A percentile compares a stretch with the other conserved stretches of the same genome.
These are phyloP conservation scores for Gibbula magus DNA, from an alignment of 2,888 invertebrate species.

Conservation along the genomic window DNA sequence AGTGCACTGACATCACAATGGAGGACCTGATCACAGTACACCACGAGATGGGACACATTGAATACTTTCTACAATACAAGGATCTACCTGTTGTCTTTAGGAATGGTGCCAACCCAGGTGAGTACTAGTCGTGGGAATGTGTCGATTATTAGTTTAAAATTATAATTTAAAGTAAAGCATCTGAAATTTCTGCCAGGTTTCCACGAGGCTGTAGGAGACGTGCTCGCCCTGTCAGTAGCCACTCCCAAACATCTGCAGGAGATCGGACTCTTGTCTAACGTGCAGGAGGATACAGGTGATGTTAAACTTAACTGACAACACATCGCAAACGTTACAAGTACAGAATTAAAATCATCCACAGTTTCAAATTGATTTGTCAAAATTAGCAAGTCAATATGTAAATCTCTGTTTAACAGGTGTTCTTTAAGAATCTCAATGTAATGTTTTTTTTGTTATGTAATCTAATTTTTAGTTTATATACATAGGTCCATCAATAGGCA, in stretches of 20 bases:
- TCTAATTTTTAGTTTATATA: no score
- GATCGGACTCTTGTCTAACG: slow-evolving; percentile 44
- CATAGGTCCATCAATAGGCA: no score
- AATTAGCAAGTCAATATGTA: no score
- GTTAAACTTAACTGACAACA: no score
- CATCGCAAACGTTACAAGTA: no score
- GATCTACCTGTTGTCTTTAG: slow-evolving; percentile 79
- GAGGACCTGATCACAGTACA: slow-evolving; percentile 68
- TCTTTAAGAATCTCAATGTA: no score
- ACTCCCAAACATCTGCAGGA: slow-evolving; percentile 66
- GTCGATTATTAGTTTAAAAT: no score
- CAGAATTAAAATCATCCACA: no score
- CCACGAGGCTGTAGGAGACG: slow-evolving; percentile 74
- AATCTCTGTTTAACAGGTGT: no score
- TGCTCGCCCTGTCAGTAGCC: slow-evolving; percentile 67
- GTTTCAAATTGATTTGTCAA: no score
- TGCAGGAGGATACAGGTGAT: slow-evolving; percentile 47
- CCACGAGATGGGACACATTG: slow-evolving; percentile 74
- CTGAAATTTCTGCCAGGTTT: slow-evolving; percentile 58
- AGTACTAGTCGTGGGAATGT: not conserved
- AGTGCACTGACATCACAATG: slow-evolving; percentile 68
- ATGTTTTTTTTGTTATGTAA: no score
- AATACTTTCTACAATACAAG: slow-evolving; percentile 72
- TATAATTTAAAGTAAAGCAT: no score
- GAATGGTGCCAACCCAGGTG: slow-evolving; percentile 88